Evolutionary conservation across 2,888 invertebrate genomes (phyloP), one percentile per base, ranked within the genome.

Genomic region (Drosophila planitibia): DNA sequence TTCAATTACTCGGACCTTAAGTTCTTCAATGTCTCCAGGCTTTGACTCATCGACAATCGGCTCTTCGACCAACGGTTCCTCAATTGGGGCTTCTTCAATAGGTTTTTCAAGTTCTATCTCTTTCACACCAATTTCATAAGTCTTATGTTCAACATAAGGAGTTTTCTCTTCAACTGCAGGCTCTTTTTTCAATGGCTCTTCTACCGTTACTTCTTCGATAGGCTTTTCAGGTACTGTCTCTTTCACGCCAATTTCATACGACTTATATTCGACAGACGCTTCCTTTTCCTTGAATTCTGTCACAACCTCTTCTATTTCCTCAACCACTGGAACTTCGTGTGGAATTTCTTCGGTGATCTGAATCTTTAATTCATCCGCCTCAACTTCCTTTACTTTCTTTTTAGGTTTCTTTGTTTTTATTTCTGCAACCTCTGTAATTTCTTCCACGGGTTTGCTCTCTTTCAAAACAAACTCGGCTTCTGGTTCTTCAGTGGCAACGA

Each of bases 1-100:
- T 44, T 92, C 92, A 51, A 91, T 83, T 4, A 92, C 91, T 41
- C 80, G 85, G 7, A 92, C 90, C 41, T 91, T 87, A 14, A 86
- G 83, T 54, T 92, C 83, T 33, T 88, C 84, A 41, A 62, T 80
- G 7, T 69, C 73, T 70, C 70, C 69, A 12, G 80, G 73, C 14
- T 83, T 71, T 9, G 82, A 77, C 33, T 81, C 78, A 61, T 87
- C 74, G 3, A 72, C 59, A 41, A 67, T 44, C 2, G 69, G 70
- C 58, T 76, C 79, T 76, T 84, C 69, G 3, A 72, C 52, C 3
- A 30, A 12, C 25, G 28, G 14, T 70, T 85, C 81, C 61, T 89
- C 85, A 60, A 75, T 65, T 22, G 58, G 55, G 60, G 79, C 73
- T 37, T 84, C 69, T 51, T 78, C 81, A 0, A 64, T 67, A 4